phyloP scores from a whole-genome alignment of 2,888 invertebrate species.

The Latheticus oryzae region DNA sequence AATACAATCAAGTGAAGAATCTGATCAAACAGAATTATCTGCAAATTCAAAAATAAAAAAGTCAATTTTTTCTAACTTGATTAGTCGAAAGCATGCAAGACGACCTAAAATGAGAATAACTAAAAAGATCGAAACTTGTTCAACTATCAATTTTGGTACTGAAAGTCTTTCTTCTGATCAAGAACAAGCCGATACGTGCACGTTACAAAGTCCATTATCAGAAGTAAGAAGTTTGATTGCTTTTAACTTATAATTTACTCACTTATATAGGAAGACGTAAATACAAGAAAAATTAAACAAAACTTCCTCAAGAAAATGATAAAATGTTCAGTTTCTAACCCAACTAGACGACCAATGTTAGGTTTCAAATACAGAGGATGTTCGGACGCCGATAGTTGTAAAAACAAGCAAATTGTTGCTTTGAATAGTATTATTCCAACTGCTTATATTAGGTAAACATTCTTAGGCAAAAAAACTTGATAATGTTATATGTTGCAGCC shows the following conservation, averaged over 20 bases:
- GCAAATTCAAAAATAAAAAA: slow-evolving; percentile 16
- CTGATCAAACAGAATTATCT: neutral
- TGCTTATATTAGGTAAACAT: slow-evolving; percentile 18
- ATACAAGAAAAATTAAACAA: neutral
- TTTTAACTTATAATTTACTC: too few species aligned
- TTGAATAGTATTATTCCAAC: slow-evolving; percentile 16
- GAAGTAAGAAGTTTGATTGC: too few species aligned
- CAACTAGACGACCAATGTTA: too few species aligned
- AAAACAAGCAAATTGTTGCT: neutral
- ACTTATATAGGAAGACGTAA: too few species aligned
- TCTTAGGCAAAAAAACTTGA: neutral
- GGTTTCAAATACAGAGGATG: too few species aligned
- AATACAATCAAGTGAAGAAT: slow-evolving; percentile 6
- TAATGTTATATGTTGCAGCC: slow-evolving; percentile 15
- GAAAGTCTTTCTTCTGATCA: slow-evolving; percentile 17
- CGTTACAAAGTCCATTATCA: neutral
- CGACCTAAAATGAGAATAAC: slow-evolving; percentile 20
- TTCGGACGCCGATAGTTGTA: too few species aligned
- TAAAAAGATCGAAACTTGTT: slow-evolving; percentile 22
- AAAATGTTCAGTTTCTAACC: too few species aligned
- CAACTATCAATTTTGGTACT: slow-evolving; percentile 11
- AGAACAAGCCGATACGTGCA: too few species aligned
- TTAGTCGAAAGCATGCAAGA: slow-evolving; percentile 10
- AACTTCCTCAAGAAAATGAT: neutral
- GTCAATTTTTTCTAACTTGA: slow-evolving; percentile 12